Evolutionary conservation across 35 echinoderm and acorn worm species (phyloP).

Genomic region (Anneissia japonica): DNA sequence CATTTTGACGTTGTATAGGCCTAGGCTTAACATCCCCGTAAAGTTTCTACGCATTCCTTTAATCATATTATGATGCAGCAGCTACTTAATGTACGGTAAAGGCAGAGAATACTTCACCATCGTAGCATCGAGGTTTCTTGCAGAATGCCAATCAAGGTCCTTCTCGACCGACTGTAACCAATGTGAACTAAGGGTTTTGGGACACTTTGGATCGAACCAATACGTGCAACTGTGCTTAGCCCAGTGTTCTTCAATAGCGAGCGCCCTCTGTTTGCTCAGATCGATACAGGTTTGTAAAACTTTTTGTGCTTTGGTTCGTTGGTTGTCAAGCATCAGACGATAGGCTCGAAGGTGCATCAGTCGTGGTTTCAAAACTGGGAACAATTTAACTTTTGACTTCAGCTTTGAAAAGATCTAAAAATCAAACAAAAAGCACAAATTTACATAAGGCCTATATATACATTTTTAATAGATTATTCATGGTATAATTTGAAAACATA

Average conservation of each 20-base stretch:
- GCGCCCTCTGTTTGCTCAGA: conserved; percentile 13
- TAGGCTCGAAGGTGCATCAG: conserved; percentile 45
- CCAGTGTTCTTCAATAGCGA: conserved; percentile 43
- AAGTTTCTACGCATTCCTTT: no score
- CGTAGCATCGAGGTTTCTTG: not conserved
- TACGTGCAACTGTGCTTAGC: conserved; percentile 40
- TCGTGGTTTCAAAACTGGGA: conserved; percentile 44
- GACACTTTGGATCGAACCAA: conserved; percentile 36
- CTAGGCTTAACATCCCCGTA: no score
- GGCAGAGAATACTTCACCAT: conserved; percentile 46
- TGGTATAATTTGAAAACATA: no score
- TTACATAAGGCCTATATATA: no score
- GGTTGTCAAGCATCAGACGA: conserved; percentile 13
- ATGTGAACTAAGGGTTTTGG: conserved; percentile 22
- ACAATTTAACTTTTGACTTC: conserved; percentile 5
- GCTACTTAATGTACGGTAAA: no score
- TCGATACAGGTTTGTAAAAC: conserved; percentile 15
- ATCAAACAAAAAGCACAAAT: not conserved
- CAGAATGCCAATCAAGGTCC: conserved; percentile 23
- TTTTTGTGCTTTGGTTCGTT: not conserved
- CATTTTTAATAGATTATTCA: no score
- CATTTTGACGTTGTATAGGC: no score
- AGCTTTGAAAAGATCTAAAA: conserved; percentile 21
- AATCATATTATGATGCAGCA: no score
- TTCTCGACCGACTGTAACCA: conserved; percentile 47